phyloP scores from a whole-genome alignment of 2,888 invertebrate genomes.

The Sesia apiformis region DNA sequence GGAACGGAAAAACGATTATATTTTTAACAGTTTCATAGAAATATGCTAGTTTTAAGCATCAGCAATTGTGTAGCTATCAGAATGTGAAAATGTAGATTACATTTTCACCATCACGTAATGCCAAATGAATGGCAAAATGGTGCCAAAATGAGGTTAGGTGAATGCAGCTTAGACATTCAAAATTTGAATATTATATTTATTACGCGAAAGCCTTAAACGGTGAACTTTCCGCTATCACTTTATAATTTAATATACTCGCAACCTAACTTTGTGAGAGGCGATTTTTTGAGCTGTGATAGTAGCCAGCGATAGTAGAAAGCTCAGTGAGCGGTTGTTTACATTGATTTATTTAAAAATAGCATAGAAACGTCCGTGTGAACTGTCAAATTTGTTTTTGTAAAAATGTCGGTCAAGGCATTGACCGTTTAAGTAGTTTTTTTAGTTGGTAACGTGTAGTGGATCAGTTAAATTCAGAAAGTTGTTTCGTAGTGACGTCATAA shows the following conservation, averaged over 20 bases:
- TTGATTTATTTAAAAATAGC: background rate
- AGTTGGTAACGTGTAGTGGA: too few species aligned
- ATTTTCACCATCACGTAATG: too few species aligned
- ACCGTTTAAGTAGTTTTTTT: background rate
- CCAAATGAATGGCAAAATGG: too few species aligned
- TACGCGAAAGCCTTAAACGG: background rate
- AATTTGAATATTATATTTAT: too few species aligned
- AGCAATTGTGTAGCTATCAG: too few species aligned
- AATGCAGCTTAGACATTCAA: too few species aligned
- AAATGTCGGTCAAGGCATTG: constrained; percentile 19
- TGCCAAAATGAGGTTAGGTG: too few species aligned
- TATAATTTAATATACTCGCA: background rate
- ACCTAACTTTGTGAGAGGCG: background rate
- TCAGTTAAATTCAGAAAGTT: background rate
- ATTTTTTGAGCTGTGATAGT: background rate
- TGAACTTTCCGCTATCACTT: background rate
- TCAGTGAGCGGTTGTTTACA: background rate
- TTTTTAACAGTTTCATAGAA: too few species aligned
- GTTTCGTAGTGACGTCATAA: background rate
- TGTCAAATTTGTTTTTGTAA: constrained; percentile 23
- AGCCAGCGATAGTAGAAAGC: constrained; percentile 1
- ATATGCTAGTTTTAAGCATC: too few species aligned
- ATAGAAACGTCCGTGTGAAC: constrained; percentile 10
- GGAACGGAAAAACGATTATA: too few species aligned
- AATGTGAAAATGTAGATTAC: too few species aligned